Percentiles rank a stretch among this genome's conserved stretches.
These are phyloP conservation scores for Papio anubis DNA, from an alignment of 2,113 vertebrate species.

Conservation along the genomic window DNA sequence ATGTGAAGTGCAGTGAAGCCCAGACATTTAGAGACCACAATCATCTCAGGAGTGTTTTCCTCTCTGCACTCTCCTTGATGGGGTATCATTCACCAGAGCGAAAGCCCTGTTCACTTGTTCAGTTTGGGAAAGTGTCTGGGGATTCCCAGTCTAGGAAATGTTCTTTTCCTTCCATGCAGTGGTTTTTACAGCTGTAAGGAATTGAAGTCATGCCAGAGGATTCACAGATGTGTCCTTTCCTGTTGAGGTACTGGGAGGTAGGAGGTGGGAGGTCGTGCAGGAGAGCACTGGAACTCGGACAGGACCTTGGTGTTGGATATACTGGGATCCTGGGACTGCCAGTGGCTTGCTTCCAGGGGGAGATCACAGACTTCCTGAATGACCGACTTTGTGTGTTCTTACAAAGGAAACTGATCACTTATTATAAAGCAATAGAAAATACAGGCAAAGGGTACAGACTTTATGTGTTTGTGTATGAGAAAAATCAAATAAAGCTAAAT, in stretches of 20 bases:
- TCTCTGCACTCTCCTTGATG: conserved; percentile 8
- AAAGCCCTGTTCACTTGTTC: conserved; percentile 60
- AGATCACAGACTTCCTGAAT: conserved; percentile 35
- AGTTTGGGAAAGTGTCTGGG: conserved; percentile 75
- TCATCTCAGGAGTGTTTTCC: neutral
- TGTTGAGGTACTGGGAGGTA: conserved; percentile 65
- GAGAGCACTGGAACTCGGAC: conserved; percentile 48
- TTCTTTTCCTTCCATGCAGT: conserved; percentile 77
- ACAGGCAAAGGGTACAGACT: neutral
- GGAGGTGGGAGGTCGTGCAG: neutral
- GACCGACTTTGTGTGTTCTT: conserved; percentile 70
- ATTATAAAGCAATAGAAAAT: conserved; percentile 5
- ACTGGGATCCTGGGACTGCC: conserved; percentile 58
- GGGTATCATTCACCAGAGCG: conserved; percentile 59
- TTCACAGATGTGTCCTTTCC: conserved; percentile 83
- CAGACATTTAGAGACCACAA: neutral
- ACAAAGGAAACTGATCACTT: conserved; percentile 67
- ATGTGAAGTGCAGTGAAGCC: conserved; percentile 40
- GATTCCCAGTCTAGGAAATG: conserved; percentile 75
- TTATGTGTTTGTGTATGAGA: neutral
- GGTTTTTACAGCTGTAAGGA: conserved; percentile 85
- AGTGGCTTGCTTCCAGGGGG: conserved; percentile 56
- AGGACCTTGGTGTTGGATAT: conserved; percentile 53
- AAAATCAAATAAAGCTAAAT: conserved; percentile 68
- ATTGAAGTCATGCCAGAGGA: conserved; percentile 76